Evolutionary conservation across 1,140 invertebrate species (phyloP), one percentile per base, ranked within the genome.

Genomic region (Rhagoletis zephyria): DNA sequence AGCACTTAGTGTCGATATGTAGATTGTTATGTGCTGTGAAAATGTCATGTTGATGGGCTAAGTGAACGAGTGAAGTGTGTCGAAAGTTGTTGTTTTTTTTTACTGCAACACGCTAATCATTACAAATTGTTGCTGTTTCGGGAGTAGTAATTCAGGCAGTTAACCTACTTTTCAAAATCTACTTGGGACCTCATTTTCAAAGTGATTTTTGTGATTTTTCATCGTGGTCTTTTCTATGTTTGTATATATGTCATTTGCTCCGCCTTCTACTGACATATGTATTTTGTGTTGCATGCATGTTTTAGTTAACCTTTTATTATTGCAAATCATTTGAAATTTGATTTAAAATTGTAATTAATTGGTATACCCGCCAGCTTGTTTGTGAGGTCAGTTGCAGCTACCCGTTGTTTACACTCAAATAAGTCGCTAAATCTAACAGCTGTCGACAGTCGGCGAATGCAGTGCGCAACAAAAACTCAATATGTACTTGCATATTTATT

Each of bases 261-360:
- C 51, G 0, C 51, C 10, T 1, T 56, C 51, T 56, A 5, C 51
- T 10, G 5, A 5, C 1, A 5, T 56, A 56, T 10, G 10, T 10
- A 7, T 56, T 10, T 56, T 56, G 3, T 56, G 51, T 10, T 5
- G 51, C 51, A 56, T 56, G 30, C 30, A 30, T 9, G 10, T 63
- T 14, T 7, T 63, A 63, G 10, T 63, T 63, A 63, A 63, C 61
- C 61, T 14, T 63, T 7, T 63, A 7, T 5, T 12, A 63, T 63
- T 5, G 16, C 61, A 63, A 63, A 4, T 63, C 61, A 63, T 12
- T 63, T 63, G 9, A 4, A 63, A 63, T 63, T 63, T 63, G 61
- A 63, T 63, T 63, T 63, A 14, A 63, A 63, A 63, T 63, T 63
- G 10, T 63, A 63, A 63, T 63, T 63, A 63, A 63, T n/a, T 16